Evolutionary conservation across 2,113 vertebrate genomes (phyloP).

Genomic region (Heptranchias perlo): DNA sequence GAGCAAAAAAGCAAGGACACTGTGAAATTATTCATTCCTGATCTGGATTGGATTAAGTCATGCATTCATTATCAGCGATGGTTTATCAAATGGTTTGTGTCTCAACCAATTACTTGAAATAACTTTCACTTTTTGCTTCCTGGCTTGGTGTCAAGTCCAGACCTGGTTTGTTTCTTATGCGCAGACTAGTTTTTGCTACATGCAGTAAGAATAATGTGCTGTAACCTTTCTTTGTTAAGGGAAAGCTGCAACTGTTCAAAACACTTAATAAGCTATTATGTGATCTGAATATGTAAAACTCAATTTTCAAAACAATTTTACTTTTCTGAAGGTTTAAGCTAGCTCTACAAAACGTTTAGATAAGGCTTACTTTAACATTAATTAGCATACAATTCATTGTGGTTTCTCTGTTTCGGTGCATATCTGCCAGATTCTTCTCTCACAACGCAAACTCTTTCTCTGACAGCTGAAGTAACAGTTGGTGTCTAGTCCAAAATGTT

Average conservation of each 20-base stretch:
- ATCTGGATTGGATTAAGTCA: background rate
- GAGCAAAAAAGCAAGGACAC: background rate
- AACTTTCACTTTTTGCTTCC: background rate
- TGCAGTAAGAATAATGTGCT: background rate
- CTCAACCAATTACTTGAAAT: too few relatives aligned
- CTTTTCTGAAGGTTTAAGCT: background rate
- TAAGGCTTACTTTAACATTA: background rate
- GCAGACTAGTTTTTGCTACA: background rate
- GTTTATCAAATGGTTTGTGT: too few relatives aligned
- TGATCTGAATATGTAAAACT: background rate
- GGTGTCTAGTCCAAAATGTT: too few relatives aligned
- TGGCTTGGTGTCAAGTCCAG: background rate
- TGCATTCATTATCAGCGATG: too few relatives aligned
- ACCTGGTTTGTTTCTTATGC: background rate
- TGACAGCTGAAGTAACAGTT: background rate
- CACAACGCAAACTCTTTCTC: background rate
- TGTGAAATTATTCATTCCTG: background rate
- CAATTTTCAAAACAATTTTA: background rate
- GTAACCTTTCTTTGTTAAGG: background rate
- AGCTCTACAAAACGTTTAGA: background rate
- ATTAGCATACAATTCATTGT: background rate
- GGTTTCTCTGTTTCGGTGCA: background rate
- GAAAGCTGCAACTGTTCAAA: too few relatives aligned
- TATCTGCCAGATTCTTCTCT: background rate
- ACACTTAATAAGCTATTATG: background rate